Percentiles rank a stretch among this genome's conserved stretches.
Evolutionary conservation across 1,140 invertebrate genomes (phyloP).

Genomic region (Sminthurinus signatus): DNA sequence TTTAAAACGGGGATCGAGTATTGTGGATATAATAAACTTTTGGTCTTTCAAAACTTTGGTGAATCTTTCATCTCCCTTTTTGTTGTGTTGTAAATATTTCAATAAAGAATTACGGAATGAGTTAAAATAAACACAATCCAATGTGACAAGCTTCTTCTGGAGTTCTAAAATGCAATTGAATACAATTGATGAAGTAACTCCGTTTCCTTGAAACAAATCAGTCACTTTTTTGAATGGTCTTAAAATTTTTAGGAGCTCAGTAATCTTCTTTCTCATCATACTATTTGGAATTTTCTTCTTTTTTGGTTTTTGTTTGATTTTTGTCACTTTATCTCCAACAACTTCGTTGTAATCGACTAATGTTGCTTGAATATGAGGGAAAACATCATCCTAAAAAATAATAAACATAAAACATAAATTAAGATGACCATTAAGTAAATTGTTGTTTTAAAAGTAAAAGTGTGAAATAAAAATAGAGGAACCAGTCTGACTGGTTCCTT

Average conservation of each 20-base stretch:
- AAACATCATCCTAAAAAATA: conserved; percentile 3
- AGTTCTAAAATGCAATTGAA: not conserved
- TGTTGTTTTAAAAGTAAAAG: no score
- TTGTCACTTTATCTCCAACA: no score
- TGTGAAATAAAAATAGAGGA: not conserved
- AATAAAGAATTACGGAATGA: not conserved
- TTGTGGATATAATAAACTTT: not conserved
- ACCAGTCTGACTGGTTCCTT: not conserved
- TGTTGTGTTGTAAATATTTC: not conserved
- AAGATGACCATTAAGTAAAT: not conserved
- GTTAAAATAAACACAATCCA: not conserved
- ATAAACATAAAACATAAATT: not conserved
- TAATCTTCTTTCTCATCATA: not conserved
- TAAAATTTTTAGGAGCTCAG: not conserved
- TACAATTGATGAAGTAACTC: conserved; percentile 2
- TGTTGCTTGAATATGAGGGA: not conserved
- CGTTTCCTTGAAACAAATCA: not conserved
- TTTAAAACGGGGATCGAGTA: not conserved
- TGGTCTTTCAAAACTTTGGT: not conserved
- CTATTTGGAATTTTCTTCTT: not conserved
- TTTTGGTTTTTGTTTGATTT: not conserved
- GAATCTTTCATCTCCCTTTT: not conserved
- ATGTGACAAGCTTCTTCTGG: not conserved
- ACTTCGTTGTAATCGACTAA: not conserved
- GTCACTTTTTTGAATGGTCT: not conserved